Base-by-base conservation (phyloP, 30 jellyfish, hydroid and myxozoan genomes). In the Aurelia aurita complex sp. Pacific region DNA sequence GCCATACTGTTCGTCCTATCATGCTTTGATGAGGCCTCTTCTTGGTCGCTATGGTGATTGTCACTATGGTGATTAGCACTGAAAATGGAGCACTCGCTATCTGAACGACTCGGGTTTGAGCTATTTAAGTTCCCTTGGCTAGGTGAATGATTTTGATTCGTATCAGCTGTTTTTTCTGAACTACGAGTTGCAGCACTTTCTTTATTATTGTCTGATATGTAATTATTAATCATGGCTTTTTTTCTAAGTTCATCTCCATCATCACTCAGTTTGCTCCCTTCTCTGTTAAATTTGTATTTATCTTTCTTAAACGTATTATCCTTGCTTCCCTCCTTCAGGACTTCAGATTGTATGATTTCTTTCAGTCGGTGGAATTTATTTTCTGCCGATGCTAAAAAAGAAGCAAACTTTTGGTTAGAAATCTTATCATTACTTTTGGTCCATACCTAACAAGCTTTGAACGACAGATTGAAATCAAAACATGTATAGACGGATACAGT, bases 301-400 rank as follows among this genome's bases (percentile, higher is more conserved):
- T 83, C 92, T 74, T 52, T 73, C 82, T 53, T 67, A 33, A 68
- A 4, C 2, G 70, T 29, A 54, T 33, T 59, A 64, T 79, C 88
- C 33, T 46, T 64, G 67, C 77, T 17, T 13, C 85, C 73, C 1
- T 84, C 93, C 18, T 53, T 74, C 8, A 74, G 77, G 43, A 82
- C 85, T 59, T 82, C 91, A 42, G 73, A 36, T 53, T 82, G 84
- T 10, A 84, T 82, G 54, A 84, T 73, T 57, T 77, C 93, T 51
- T 84, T 84, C 68, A 84, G 43, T 18, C 79, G 85, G 66, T 84
- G 93, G 40, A 84, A 77, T 51, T 84, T 84, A 64, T 55, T 84
- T 77, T 84, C 93, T 32, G 93, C 93, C 38, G 93, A 63, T 16
- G 93, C 93, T 84, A 74, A 12, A 73, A 84, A 33, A 66, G 69